Evolutionary conservation across 2,797 vertebrate genomes (phyloP).

Genomic region (Periophthalmus magnuspinnatus): DNA sequence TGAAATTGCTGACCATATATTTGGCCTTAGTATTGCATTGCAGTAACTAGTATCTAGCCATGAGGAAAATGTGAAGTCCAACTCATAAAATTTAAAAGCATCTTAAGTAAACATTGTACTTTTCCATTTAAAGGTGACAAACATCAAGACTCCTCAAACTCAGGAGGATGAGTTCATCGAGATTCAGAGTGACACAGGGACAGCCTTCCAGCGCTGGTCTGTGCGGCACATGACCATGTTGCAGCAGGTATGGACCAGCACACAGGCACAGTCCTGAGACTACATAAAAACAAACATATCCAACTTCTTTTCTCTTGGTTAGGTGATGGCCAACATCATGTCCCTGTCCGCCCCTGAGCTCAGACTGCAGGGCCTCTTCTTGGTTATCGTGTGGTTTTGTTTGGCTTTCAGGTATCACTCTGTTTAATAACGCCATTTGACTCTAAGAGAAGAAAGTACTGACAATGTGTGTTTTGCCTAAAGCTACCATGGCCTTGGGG

Average conservation of each 20-base stretch:
- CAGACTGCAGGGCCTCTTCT: slow-evolving; percentile 87
- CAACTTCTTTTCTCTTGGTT: slow-evolving; percentile 28
- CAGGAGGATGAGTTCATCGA: slow-evolving; percentile 97
- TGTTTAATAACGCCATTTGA: neutral
- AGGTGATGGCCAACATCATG: slow-evolving; percentile 93
- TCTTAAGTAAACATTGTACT: neutral
- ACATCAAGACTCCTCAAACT: slow-evolving; percentile 90
- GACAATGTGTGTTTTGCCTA: slow-evolving; percentile 9
- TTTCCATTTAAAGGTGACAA: slow-evolving; percentile 80
- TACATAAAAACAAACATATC: neutral
- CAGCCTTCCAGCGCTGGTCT: slow-evolving; percentile 94
- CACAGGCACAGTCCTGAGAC: neutral
- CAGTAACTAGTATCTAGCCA: neutral
- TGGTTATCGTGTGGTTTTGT: slow-evolving; percentile 95
- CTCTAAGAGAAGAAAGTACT: neutral
- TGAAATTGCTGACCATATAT: neutral
- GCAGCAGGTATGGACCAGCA: slow-evolving; percentile 85
- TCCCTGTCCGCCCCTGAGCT: slow-evolving; percentile 88
- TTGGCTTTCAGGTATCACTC: slow-evolving; percentile 91
- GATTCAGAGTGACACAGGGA: slow-evolving; percentile 96
- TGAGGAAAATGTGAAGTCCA: neutral
- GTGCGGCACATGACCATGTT: slow-evolving; percentile 88
- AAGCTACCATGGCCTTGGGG: slow-evolving; percentile 94
- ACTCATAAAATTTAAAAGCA: neutral
- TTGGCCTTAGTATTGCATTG: neutral